Percentiles rank a stretch among this genome's conserved stretches.
Conservation (phyloP, 37 sponge, comb jelly and placozoan genomes). For the Oopsacas minuta region DNA sequence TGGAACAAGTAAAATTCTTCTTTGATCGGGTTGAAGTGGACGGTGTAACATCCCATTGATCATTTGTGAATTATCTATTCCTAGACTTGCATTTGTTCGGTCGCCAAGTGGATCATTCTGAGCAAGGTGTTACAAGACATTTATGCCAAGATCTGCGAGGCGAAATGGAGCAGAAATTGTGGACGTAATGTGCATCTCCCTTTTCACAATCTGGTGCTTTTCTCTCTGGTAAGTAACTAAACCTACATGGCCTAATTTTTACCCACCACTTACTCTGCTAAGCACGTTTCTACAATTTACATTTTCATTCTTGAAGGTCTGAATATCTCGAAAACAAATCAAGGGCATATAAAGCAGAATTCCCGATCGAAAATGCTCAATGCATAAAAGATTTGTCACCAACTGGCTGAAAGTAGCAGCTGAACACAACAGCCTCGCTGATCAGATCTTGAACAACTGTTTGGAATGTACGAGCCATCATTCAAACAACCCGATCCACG, state of each 20-base stretch:
- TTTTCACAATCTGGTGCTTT: slow-evolving; percentile 17
- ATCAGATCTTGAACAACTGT: neutral
- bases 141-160: neutral
- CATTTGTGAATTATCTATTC: slow-evolving; percentile 3
- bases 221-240: slow-evolving; percentile 3
- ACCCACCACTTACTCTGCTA: neutral
- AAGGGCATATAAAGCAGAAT: neutral
- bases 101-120: slow-evolving; percentile 15
- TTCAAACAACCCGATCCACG: neutral
- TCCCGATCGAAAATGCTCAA: neutral
- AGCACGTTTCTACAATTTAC: neutral
- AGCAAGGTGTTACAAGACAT: slow-evolving; percentile 13
- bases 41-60: neutral
- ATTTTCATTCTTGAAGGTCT: slow-evolving; percentile 13
- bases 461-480: neutral
- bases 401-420: neutral
- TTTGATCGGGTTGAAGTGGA: slow-evolving; percentile 16
- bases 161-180: slow-evolving; percentile 3
- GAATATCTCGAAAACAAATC: neutral
- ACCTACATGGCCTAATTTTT: neutral
- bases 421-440: slow-evolving; percentile 12
- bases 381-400: neutral
- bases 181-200: slow-evolving; percentile 2
- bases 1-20: neutral
- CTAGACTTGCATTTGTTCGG: slow-evolving; percentile 16